These are phyloP conservation scores for Diabrotica undecimpunctata DNA, from an alignment of 1,140 invertebrate species.

Conservation along the genomic window DNA sequence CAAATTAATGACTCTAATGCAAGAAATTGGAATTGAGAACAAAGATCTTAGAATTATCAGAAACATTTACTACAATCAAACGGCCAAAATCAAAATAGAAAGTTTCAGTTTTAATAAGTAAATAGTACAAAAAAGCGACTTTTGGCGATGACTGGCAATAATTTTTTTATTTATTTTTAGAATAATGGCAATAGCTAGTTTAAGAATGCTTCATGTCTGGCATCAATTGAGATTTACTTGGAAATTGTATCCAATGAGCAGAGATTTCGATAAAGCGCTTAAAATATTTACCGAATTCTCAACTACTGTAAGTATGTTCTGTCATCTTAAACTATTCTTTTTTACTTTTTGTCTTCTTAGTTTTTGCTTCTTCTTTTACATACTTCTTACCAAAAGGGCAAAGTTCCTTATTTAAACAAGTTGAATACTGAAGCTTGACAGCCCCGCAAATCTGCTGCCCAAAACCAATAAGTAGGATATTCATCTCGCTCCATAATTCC, in stretches of 20 bases:
- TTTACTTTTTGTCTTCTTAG: constrained; percentile 12
- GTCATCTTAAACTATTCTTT: too few species aligned
- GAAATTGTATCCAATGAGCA: constrained; percentile 5
- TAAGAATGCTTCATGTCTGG: neutral
- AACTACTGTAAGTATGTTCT: neutral
- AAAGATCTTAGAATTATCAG: too few species aligned
- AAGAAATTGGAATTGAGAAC: too few species aligned
- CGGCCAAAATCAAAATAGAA: too few species aligned
- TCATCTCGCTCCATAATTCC: constrained; percentile 84
- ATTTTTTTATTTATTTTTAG: neutral
- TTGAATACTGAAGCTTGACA: constrained; percentile 72
- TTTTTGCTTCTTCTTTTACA: constrained; percentile 17
- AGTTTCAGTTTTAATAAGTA: too few species aligned
- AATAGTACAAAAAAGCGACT: too few species aligned
- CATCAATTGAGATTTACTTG: constrained; percentile 15
- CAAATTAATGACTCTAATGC: too few species aligned
- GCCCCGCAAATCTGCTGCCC: constrained; percentile 90
- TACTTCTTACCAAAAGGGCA: constrained; percentile 67
- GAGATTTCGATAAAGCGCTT: neutral
- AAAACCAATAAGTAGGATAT: constrained; percentile 91
- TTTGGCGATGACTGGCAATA: too few species aligned
- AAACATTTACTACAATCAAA: too few species aligned
- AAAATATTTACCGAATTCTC: neutral
- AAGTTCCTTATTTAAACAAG: constrained; percentile 78
- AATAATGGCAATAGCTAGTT: constrained; percentile 4